A percentile compares a stretch with the other conserved stretches of the same genome.
These are phyloP conservation scores for Campaea margaritaria DNA, from an alignment of 2,888 invertebrate genomes.

Conservation along the genomic window DNA sequence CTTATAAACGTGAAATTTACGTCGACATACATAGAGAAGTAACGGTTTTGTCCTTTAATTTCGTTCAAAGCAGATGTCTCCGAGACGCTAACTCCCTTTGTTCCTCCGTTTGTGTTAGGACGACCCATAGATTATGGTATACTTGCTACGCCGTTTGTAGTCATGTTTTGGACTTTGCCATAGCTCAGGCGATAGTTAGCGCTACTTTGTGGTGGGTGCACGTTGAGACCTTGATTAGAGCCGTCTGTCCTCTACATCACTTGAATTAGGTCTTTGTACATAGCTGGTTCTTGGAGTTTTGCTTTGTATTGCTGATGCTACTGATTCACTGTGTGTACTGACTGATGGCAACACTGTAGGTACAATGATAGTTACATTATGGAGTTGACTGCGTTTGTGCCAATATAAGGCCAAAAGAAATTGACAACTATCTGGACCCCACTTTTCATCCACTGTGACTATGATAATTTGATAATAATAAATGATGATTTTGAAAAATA, in stretches of 20 bases:
- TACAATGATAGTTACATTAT: not conserved
- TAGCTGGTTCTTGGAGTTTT: constrained; percentile 19
- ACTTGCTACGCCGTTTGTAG: constrained; percentile 9
- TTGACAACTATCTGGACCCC: too few relatives aligned
- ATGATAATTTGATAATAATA: too few relatives aligned
- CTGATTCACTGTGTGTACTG: constrained; percentile 13
- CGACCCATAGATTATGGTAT: constrained; percentile 1
- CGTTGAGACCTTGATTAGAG: constrained; percentile 25
- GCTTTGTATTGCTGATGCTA: constrained; percentile 26
- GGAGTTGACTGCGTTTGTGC: not conserved
- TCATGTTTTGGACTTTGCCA: constrained; percentile 13
- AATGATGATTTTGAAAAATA: too few relatives aligned
- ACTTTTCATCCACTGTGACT: too few relatives aligned
- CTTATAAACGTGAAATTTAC: too few relatives aligned
- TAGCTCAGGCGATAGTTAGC: constrained; percentile 8
- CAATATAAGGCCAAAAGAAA: too few relatives aligned
- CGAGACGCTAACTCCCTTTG: constrained; percentile 4
- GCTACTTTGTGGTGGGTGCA: constrained; percentile 17
- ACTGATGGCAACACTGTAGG: not conserved
- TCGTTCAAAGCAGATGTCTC: not conserved
- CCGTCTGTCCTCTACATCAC: constrained; percentile 21
- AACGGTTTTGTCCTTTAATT: too few relatives aligned
- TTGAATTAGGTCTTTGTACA: constrained; percentile 18
- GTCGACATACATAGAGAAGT: too few relatives aligned
- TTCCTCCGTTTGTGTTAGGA: not conserved